Base-by-base conservation (phyloP, 2,888 invertebrate genomes). In the Linyphia triangularis region DNA sequence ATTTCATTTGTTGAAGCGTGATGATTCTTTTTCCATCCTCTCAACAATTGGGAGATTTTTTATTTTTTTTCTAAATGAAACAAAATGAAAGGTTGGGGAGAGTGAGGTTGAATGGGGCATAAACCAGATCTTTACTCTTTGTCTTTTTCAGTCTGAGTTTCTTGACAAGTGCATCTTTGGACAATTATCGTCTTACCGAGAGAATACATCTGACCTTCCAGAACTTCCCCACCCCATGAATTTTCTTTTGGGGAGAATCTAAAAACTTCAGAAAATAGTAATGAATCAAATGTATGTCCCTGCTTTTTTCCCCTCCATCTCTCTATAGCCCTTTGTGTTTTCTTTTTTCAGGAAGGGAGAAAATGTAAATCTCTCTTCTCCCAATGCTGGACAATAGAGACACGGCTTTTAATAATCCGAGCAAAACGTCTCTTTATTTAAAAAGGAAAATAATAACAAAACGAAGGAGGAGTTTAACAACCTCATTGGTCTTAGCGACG, bases 291-390 rank as follows among this genome's bases (percentile, higher is more conserved):
- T 16, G 16, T n/a, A 26, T 43, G 1, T 28, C 69, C 40, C 37
- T 7, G 6, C 19, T 37, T 67, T 70, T 70, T 43, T 40, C 24
- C 59, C 37, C 22, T 57, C 57, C 33, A 19, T 67, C 70, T 1
- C 22, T 19, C n/a, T 22, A 57, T 75, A 30, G 19, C 19, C 30
- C 33, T 79, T 79, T 79, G 51, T 33, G 16, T 33, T 57, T 28
- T 24, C 51, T 51, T 24, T 69, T 67, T 30, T 37, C 13, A 16
- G 24, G 51, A 73, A 69, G n/a, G 33, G 30, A 57, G 82, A 82
- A 81, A 70, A 70, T 82, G 82, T 57, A 79, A 79, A 79, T 79
- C 79, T 79, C 57, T 30, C 65, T 59, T 22, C 40, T 59, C 26
- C 75, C 28, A 30, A 70, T 22, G 61, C 19, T 22, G 69, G 43